Percentiles rank a stretch among this genome's conserved stretches.
Conservation (phyloP, 2,888 invertebrate species). For the Aporophyla lueneburgensis region DNA sequence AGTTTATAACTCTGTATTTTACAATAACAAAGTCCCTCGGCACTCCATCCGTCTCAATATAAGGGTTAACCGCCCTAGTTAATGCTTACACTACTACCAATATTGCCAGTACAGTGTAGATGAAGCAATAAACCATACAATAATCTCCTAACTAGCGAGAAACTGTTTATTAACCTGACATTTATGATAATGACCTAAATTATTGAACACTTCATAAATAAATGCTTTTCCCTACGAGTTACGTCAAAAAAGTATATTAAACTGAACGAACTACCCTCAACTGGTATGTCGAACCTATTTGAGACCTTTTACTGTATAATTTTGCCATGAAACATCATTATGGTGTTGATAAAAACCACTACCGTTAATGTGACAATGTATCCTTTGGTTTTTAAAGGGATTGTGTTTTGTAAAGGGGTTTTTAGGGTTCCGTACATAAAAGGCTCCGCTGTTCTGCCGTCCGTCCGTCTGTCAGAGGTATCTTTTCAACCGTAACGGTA, state of each 20-base stretch:
- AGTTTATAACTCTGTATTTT: neutral
- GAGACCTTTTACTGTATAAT: conserved; percentile 79
- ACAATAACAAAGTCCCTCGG: neutral
- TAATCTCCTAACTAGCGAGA: conserved; percentile 26
- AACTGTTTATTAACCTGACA: conserved; percentile 56
- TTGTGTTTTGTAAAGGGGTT: conserved; percentile 18
- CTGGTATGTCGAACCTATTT: conserved; percentile 60
- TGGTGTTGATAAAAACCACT: conserved; percentile 68
- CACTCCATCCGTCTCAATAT: neutral
- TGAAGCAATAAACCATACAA: conserved; percentile 49
- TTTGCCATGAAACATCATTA: conserved; percentile 77
- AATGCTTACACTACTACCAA: neutral
- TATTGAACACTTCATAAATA: conserved; percentile 64
- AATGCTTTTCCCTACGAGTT: conserved; percentile 69
- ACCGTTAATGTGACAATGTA: conserved; percentile 69
- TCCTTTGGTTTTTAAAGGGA: conserved; percentile 61
- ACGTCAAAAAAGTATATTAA: conserved; percentile 58
- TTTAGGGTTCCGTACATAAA: no score
- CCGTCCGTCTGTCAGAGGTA: no score
- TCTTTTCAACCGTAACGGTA: no score
- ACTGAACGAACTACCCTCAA: conserved; percentile 48
- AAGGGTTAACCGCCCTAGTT: neutral
- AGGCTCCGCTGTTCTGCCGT: no score
- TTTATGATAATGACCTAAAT: conserved; percentile 71
- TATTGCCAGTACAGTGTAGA: neutral